phyloP scores from a whole-genome alignment of 2,888 invertebrate genomes.

The Odontocerum albicorne region DNA sequence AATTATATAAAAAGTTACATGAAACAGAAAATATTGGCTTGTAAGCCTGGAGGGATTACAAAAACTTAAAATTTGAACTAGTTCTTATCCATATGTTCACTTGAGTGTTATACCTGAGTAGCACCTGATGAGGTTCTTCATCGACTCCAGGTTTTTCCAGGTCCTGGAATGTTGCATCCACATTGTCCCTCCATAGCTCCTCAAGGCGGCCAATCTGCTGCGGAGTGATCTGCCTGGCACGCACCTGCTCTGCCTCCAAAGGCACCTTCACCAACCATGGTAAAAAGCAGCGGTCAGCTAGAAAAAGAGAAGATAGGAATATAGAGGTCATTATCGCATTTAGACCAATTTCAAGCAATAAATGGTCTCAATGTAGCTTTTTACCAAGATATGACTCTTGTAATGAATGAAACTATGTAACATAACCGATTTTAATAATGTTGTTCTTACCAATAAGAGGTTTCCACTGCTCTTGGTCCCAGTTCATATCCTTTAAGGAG shows the following conservation, averaged over 20 bases:
- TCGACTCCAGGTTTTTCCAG: conserved; percentile 97
- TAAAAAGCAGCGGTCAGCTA: conserved; percentile 89
- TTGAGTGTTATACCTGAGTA: conserved; percentile 52
- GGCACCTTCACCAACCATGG: conserved; percentile 99
- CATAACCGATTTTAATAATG: too few species aligned
- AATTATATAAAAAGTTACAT: too few species aligned
- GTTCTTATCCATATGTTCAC: too few species aligned
- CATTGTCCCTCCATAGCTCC: conserved; percentile 98
- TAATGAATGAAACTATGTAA: too few species aligned
- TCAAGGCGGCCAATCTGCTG: conserved; percentile 97
- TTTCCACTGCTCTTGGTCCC: conserved; percentile 99
- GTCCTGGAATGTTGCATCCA: conserved; percentile 97
- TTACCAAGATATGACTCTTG: too few species aligned
- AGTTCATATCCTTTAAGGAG: conserved; percentile 98
- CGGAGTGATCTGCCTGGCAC: conserved; percentile 95
- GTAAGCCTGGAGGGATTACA: too few species aligned
- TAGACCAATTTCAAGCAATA: too few species aligned
- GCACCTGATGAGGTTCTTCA: conserved; percentile 94
- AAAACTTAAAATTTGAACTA: too few species aligned
- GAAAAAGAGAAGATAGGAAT: too few species aligned
- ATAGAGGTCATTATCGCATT: too few species aligned
- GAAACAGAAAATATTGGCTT: too few species aligned
- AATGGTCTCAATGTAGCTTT: too few species aligned
- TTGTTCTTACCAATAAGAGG: conserved; percentile 77
- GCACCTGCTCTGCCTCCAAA: conserved; percentile 91